A percentile compares a stretch with the other conserved stretches of the same genome.
Conservation (phyloP, 2,888 invertebrate species). For the Sinopyrophorus schimmeli region DNA sequence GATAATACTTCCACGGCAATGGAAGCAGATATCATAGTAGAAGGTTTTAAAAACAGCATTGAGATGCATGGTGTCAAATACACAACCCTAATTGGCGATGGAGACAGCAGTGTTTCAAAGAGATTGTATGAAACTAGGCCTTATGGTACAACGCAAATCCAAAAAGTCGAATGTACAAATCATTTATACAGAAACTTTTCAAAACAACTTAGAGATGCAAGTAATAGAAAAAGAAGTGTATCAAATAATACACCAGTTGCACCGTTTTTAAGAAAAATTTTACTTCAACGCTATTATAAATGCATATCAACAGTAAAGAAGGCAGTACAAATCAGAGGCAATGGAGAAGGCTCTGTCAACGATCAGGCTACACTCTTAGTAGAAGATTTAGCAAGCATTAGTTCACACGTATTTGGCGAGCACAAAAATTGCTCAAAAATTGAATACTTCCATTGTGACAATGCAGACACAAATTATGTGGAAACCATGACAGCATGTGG, state of each 20-base stretch:
- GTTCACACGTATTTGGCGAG: background rate
- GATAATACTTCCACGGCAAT: conserved; percentile 3
- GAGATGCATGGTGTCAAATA: conserved; percentile 14
- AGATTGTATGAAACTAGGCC: background rate
- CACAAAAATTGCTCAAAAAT: background rate
- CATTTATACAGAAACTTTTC: background rate
- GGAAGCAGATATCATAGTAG: conserved; percentile 8
- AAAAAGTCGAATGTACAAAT: background rate
- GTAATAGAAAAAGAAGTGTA: background rate
- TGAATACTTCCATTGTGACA: conserved; percentile 1
- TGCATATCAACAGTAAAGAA: background rate
- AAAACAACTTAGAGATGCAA: background rate
- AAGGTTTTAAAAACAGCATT: conserved; percentile 11
- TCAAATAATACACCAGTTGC: background rate
- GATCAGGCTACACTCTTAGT: background rate
- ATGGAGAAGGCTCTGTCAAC: background rate
- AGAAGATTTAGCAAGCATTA: background rate
- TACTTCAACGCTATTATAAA: background rate
- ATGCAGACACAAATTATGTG: background rate
- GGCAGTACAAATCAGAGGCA: background rate
- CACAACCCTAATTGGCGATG: conserved; percentile 11
- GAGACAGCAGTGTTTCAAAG: conserved; percentile 15
- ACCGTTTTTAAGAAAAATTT: background rate
- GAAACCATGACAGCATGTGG: background rate
- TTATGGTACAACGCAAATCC: background rate